Conservation (phyloP, 2,888 invertebrate genomes). For the Plutella xylostella region DNA sequence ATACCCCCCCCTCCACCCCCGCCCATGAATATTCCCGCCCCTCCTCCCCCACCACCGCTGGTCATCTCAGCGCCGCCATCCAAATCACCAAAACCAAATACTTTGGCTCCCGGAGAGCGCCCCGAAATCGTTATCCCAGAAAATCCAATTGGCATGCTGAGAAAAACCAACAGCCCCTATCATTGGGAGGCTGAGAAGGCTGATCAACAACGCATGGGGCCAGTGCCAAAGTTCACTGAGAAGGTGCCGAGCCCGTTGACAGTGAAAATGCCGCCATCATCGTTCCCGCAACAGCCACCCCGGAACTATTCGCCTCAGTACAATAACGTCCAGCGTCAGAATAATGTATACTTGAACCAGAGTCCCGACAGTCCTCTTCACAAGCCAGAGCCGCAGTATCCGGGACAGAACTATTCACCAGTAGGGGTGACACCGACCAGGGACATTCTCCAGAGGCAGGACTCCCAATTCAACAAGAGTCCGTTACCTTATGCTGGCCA, state of each 20-base stretch:
- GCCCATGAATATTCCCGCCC: conserved; percentile 54
- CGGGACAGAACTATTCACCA: conserved; percentile 46
- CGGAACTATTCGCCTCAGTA: conserved; percentile 46
- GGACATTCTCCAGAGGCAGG: conserved; percentile 54
- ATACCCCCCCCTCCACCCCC: conserved; percentile 54
- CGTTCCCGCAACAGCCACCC: conserved; percentile 51
- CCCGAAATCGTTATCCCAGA: conserved; percentile 82
- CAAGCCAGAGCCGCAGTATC: conserved; percentile 60
- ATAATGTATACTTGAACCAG: conserved; percentile 36
- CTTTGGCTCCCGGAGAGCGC: conserved; percentile 66
- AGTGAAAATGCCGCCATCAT: conserved; percentile 52
- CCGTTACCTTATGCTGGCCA: conserved; percentile 55
- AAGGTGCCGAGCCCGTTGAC: conserved; percentile 60
- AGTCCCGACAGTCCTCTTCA: conserved; percentile 58
- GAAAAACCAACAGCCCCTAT: conserved; percentile 77
- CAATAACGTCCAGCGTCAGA: conserved; percentile 34
- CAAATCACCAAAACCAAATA: conserved; percentile 63
- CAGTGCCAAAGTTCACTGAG: conserved; percentile 54
- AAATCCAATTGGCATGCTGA: conserved; percentile 77
- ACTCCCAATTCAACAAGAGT: conserved; percentile 64
- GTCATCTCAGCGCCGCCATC: conserved; percentile 62
- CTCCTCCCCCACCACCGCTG: conserved; percentile 73
- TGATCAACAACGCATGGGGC: conserved; percentile 61
- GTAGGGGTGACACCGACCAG: conserved; percentile 45
- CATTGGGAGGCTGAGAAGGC: conserved; percentile 73